A percentile compares a stretch with the other conserved stretches of the same genome.
These are phyloP conservation scores for Sycobia sp. DNA, from an alignment of 1,140 invertebrate species.

Conservation along the genomic window DNA sequence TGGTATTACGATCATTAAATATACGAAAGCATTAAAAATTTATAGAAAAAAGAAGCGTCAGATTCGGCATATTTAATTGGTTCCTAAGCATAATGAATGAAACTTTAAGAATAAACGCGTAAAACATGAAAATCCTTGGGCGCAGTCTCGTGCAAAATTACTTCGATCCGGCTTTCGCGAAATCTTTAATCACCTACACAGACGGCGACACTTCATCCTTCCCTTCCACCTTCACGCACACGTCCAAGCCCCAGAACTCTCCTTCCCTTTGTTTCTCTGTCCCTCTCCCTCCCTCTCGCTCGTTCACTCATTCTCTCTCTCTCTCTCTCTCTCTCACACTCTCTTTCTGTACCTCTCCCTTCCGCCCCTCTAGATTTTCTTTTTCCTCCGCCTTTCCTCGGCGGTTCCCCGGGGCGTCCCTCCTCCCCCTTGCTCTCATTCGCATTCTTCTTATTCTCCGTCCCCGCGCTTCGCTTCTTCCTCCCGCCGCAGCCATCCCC, in stretches of 20 bases:
- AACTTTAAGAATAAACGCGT: background rate
- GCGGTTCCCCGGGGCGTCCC: constrained; percentile 14
- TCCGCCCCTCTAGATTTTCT: background rate
- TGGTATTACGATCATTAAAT: too few relatives aligned
- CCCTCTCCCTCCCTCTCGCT: constrained; percentile 18
- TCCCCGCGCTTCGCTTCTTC: background rate
- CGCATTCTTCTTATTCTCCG: constrained; percentile 33
- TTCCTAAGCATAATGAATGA: too few relatives aligned
- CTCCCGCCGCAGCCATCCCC: too few relatives aligned
- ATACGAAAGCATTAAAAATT: too few relatives aligned
- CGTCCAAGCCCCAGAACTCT: too few relatives aligned
- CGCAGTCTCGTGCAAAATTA: background rate
- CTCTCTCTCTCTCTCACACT: background rate
- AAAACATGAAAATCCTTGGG: too few relatives aligned
- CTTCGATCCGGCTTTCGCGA: constrained; percentile 8
- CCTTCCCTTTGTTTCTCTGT: constrained; percentile 28
- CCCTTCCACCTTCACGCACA: constrained; percentile 9
- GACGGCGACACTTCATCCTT: constrained; percentile 32
- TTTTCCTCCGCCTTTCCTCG: background rate
- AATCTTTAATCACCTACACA: constrained; percentile 18
- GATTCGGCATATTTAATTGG: too few relatives aligned
- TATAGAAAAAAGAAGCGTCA: too few relatives aligned
- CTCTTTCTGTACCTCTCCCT: too few relatives aligned
- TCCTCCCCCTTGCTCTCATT: constrained; percentile 10
- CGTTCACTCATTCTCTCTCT: background rate